Evolutionary conservation across 2,113 vertebrate species (phyloP), one percentile per base, ranked within the genome.

Genomic region (Trogon surrucura): DNA sequence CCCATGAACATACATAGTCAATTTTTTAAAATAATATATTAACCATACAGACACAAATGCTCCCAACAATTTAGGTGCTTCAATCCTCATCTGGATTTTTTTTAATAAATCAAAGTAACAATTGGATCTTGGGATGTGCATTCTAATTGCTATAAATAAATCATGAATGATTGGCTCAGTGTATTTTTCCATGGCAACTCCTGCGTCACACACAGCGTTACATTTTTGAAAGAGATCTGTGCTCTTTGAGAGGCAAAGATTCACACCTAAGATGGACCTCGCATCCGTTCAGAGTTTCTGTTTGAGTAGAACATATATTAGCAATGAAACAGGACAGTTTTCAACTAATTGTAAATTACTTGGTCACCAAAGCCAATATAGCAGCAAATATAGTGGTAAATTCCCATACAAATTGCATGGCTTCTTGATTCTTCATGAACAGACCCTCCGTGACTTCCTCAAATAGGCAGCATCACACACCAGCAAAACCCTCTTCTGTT

Each of bases 121-220:
- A 78, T 69, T 91, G 84, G 93, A 91, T 92, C 71, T 86, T 86
- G 71, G 70, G 86, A 89, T 75, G 67, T 96, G 93, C 92, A 79
- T 96, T 94, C 92, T 97, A 97, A 97, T 96, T 94, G 86, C 91
- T 97, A 94, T 93, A 97, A 97, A 98, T 97, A 97, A 96, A 97
- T 96, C 96, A 95, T 82, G 86, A 96, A 75, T 96, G 93, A 98
- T 95, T 96, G 92, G 96, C 94, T 96, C 88, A 72, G 81, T 80
- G 87, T 83, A 95, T 96, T 97, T 97, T 98, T 89, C 96, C 96
- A 97, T 97, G 93, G 97, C 95, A 98, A 98, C 97, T 95, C 91
- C 78, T 88, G 91, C 95, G 88, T 97, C 96, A 97, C 56, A 75
- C 78, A 50, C 67, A 86, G 83, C 0, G 0, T 81, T 93, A 81